Evolutionary conservation across 2,113 vertebrate species (phyloP), one percentile per base, ranked within the genome.

Genomic region (Dicaeum eximium): DNA sequence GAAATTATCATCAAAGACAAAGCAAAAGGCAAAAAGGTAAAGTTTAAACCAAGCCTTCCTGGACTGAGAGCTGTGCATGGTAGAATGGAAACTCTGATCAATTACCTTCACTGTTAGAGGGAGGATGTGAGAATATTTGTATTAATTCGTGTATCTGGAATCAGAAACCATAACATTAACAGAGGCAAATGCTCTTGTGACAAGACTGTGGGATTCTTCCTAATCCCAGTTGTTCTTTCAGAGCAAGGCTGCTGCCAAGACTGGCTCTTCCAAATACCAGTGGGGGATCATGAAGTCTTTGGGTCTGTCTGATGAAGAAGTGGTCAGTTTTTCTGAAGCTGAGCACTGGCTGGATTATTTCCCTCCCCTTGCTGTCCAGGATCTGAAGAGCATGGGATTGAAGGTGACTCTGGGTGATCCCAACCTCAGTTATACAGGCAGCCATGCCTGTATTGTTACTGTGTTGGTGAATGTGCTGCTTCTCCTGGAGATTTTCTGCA

Each of bases 341-440:
- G 99, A 99, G 57, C 98, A 99, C 71, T 99, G 99, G 99, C 98
- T 99, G 90, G 98, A 99, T 53, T 99, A 99, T 96, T 99, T 99
- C 71, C 99, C 99, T 94, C 99, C 98, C 20, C 95, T 99, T 77
- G 98, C 99, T 80, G 48, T 99, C 47, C 98, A 98, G 95, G 99
- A 99, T 92, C 97, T 99, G 83, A 99, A 99, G 92, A 96, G 91
- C 83, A 99, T 99, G 99, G 99, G 99, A 50, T 73, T 99, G 83
- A 99, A 99, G 99, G 99, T 99, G 97, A 90, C 22, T 8, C 10
- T 44, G 47, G 47, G 40, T 40, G 16, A n/a, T 35, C 6, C 47
- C 7, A 37, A 15, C 17, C 53, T 40, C 10, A 7, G 0, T 35
- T 54, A 4, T 3, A 20, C 2, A 3, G 30, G 51, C 37, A 74